These are phyloP conservation scores for Catharus fuscescens DNA, from an alignment of 2,113 vertebrate genomes.

Conservation along the genomic window DNA sequence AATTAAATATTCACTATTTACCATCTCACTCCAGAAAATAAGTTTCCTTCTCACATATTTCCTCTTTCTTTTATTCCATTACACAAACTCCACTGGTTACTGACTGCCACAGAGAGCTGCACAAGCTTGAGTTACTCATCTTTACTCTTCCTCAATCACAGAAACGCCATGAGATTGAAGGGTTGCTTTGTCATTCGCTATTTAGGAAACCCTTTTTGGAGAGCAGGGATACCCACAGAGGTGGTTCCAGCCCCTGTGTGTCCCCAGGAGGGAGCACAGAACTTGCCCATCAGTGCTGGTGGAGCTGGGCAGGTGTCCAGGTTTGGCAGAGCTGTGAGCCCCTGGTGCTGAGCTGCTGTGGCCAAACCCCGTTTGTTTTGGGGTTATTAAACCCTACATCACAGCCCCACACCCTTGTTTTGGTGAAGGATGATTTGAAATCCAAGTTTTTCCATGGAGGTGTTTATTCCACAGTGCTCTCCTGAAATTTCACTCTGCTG, in stretches of 20 bases:
- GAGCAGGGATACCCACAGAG: background rate
- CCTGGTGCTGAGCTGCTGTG: background rate
- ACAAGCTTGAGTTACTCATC: accelerated
- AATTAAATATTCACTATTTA: background rate
- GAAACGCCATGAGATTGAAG: background rate
- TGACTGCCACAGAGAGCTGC: background rate
- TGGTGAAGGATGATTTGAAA: background rate
- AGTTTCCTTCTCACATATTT: background rate
- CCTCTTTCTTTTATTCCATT: background rate
- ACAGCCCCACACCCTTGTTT: background rate
- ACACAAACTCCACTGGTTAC: background rate
- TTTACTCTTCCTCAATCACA: accelerated
- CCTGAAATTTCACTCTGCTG: background rate
- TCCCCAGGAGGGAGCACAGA: too few relatives aligned
- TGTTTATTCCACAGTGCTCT: background rate
- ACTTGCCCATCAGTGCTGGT: background rate
- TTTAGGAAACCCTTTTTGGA: background rate
- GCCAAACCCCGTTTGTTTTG: accelerated
- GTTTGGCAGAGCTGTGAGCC: background rate
- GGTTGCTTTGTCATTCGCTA: background rate
- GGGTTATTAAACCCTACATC: accelerated
- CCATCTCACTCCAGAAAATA: background rate
- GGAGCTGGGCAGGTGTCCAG: background rate
- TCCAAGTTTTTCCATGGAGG: background rate
- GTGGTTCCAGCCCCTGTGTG: background rate